These are phyloP conservation scores for Papilio elwesi DNA, from an alignment of 2,888 invertebrate genomes.

Conservation along the genomic window DNA sequence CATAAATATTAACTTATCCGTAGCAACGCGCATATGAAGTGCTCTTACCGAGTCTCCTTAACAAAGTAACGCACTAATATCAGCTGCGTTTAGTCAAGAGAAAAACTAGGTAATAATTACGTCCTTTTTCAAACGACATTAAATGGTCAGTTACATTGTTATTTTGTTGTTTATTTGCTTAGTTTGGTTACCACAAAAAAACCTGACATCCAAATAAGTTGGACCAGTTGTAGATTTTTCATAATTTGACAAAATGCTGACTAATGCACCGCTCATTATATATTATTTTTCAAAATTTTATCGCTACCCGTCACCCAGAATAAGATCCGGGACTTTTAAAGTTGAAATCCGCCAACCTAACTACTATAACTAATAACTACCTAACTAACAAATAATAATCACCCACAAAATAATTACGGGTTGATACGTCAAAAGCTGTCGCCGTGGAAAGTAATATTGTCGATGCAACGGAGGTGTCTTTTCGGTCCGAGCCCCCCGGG, in stretches of 20 bases:
- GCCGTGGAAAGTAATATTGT: constrained; percentile 78
- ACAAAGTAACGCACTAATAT: background rate
- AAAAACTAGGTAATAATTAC: background rate
- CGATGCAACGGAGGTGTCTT: constrained; percentile 80
- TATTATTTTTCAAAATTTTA: background rate
- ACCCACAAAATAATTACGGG: constrained; percentile 70
- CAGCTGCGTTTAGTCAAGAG: background rate
- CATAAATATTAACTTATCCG: constrained; percentile 68
- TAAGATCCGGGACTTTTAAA: background rate
- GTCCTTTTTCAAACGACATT: too few relatives aligned
- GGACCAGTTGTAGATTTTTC: too few relatives aligned
- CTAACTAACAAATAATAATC: constrained; percentile 40
- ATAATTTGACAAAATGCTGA: too few relatives aligned
- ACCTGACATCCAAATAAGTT: too few relatives aligned
- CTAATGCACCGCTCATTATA: background rate
- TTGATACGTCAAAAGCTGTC: constrained; percentile 62
- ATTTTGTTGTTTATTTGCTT: too few relatives aligned
- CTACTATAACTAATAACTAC: constrained; percentile 17
- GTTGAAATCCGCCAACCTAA: background rate
- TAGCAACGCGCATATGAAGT: constrained; percentile 17
- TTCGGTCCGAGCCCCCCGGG: constrained; percentile 80
- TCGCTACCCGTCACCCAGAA: constrained; percentile 1
- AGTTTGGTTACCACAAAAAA: too few relatives aligned
- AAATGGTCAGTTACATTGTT: too few relatives aligned
- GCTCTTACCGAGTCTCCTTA: background rate